Evolutionary conservation across 2,888 invertebrate genomes (phyloP).

Genomic region (Acutogordius australiensis): DNA sequence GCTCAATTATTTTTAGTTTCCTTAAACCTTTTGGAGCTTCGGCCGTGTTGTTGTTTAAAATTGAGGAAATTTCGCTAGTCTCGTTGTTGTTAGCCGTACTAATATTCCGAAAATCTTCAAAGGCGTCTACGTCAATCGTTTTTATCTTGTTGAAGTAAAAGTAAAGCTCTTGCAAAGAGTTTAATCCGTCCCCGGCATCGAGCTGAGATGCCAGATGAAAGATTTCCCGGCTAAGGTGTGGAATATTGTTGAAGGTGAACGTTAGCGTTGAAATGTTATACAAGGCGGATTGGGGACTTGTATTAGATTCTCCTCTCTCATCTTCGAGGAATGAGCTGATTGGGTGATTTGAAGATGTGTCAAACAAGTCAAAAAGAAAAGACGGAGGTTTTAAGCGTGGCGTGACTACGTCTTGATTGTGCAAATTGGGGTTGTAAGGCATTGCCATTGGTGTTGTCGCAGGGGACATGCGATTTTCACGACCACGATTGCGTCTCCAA

Average conservation of each 20-base stretch:
- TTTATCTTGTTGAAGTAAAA: conserved; percentile 10
- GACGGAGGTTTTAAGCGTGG: no score
- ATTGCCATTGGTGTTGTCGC: neutral
- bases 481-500: neutral
- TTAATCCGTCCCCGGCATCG: neutral
- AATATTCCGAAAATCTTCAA: neutral
- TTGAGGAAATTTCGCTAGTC: neutral
- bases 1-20: neutral
- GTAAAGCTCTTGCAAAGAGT: neutral
- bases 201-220: neutral
- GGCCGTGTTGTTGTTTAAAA: neutral
- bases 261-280: neutral
- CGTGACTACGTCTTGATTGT: no score
- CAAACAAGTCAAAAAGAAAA: neutral
- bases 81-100: no score
- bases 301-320: neutral
- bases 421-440: neutral
- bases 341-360: neutral
- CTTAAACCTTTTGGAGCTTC: neutral
- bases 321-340: neutral
- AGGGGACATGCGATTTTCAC: neutral
- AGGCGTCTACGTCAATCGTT: neutral
- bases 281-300: neutral
- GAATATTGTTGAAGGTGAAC: neutral
- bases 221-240: neutral